Percentiles rank a stretch among this genome's conserved stretches.
Evolutionary conservation across 2,797 vertebrate species (phyloP).

Genomic region (Emydoidea blandingii): DNA sequence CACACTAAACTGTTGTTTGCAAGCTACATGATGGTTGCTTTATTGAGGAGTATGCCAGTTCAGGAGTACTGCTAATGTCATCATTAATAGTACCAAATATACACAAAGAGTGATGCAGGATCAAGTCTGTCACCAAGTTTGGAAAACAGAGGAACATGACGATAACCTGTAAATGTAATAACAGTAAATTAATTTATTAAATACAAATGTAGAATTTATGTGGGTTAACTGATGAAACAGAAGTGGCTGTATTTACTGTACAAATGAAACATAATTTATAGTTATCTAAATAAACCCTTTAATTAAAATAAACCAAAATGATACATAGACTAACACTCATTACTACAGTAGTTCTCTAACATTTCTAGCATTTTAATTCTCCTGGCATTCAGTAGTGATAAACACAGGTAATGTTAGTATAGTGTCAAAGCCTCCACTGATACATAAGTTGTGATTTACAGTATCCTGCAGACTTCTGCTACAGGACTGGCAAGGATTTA

Average conservation of each 20-base stretch:
- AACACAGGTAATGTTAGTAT: neutral
- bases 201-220: neutral
- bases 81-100: slow-evolving; percentile 82
- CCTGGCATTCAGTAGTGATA: neutral
- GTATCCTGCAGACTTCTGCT: neutral
- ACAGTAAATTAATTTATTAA: neutral
- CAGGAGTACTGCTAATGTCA: neutral
- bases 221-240: neutral
- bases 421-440: neutral
- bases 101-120: slow-evolving; percentile 87
- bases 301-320: neutral
- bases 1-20: neutral
- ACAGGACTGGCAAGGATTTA: neutral
- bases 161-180: slow-evolving; percentile 85
- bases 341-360: neutral
- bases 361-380: neutral
- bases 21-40: slow-evolving; percentile 56
- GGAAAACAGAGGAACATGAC: slow-evolving; percentile 85
- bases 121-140: slow-evolving; percentile 81
- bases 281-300: neutral
- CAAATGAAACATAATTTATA: neutral
- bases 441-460: neutral
- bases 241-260: neutral
- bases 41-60: slow-evolving; percentile 61
- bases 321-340: neutral